These are phyloP conservation scores for Sebastolobus altivelis DNA, from an alignment of 2,797 vertebrate genomes.

Conservation along the genomic window DNA sequence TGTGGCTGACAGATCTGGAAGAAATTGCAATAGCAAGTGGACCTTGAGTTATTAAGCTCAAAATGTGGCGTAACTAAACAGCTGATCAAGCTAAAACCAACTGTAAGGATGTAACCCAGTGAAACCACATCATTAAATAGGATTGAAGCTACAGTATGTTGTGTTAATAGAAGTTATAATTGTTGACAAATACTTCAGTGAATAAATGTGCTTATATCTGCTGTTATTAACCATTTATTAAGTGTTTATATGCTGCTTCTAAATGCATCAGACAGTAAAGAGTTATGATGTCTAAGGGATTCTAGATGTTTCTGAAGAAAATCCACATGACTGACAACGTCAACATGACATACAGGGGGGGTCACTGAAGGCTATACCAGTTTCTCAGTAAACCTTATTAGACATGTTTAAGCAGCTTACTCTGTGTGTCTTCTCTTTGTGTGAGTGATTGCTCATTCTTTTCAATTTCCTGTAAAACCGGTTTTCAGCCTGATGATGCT, in stretches of 20 bases:
- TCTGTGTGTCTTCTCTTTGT: not conserved
- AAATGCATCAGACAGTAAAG: not conserved
- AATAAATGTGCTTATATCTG: not conserved
- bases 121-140: not conserved
- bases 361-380: not conserved
- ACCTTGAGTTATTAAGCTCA: too few relatives aligned
- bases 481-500: conserved; percentile 21
- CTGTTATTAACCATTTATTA: not conserved
- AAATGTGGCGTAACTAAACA: too few relatives aligned
- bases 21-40: too few relatives aligned
- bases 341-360: not conserved
- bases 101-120: not conserved
- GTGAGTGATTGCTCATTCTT: not conserved
- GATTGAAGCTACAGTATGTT: not conserved
- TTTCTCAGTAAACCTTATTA: not conserved
- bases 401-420: not conserved
- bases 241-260: not conserved
- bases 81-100: too few relatives aligned
- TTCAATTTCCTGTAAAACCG: conserved; percentile 4
- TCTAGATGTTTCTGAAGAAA: not conserved
- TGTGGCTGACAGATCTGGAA: too few relatives aligned
- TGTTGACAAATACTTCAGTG: not conserved
- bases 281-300: not conserved
- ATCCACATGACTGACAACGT: not conserved
- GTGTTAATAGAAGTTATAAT: not conserved